phyloP scores from a whole-genome alignment of 2,888 invertebrate species.

The Odontothrips loti region DNA sequence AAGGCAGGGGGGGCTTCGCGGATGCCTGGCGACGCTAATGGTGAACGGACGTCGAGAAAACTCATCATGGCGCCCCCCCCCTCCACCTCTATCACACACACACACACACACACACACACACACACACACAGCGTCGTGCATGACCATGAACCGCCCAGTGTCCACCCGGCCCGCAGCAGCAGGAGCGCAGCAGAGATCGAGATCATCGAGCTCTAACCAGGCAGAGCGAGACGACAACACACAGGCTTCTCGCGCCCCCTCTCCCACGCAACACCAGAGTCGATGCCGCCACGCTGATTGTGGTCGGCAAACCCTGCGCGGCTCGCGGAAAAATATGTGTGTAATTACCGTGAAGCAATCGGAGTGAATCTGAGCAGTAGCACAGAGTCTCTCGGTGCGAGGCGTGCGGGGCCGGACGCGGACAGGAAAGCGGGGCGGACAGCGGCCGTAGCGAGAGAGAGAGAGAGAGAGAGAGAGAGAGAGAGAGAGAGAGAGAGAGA shows the following conservation, averaged over 20 bases:
- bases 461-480: slow-evolving; percentile 1
- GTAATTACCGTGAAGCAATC: no score
- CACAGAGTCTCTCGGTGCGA: no score
- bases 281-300: no score
- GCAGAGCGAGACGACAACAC: no score
- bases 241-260: no score
- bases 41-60: background rate
- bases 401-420: no score
- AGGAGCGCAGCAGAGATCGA: background rate
- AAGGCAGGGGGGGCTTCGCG: no score
- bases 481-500: background rate
- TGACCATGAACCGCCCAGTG: background rate
- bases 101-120: background rate
- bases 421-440: no score
- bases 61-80: background rate
- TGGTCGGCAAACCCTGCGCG: no score
- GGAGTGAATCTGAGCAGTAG: no score
- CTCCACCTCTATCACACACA: background rate
- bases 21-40: background rate
- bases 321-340: no score
- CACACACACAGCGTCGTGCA: background rate
- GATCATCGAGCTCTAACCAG: background rate
- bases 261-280: no score
- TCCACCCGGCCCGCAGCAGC: background rate
- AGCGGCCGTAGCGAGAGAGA: background rate